Percentiles rank a stretch among this genome's conserved stretches.
Evolutionary conservation across 2,113 vertebrate genomes (phyloP).

Genomic region (Galbula dea): DNA sequence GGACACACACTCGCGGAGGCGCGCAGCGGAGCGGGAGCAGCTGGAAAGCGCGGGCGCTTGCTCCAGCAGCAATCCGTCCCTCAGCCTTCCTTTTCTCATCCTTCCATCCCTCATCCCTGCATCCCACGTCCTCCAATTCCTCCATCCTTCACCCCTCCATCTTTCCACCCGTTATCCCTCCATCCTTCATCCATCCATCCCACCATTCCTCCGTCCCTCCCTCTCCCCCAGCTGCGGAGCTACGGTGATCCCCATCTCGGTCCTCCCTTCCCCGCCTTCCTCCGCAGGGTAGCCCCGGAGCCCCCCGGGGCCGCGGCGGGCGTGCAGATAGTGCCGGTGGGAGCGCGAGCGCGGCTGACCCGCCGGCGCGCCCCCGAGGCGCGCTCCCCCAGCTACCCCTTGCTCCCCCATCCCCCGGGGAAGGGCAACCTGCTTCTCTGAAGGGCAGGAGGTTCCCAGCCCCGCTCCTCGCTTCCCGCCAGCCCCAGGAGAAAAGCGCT

Average conservation of each 20-base stretch:
- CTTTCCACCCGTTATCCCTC: background rate
- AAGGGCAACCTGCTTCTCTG: background rate
- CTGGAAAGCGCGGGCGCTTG: background rate
- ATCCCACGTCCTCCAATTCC: background rate
- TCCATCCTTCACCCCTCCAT: background rate
- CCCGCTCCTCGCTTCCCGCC: background rate
- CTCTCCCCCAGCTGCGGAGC: background rate
- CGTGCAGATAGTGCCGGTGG: background rate
- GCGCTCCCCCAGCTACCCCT: background rate
- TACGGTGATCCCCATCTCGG: background rate
- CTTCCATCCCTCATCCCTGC: background rate
- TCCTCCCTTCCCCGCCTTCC: background rate
- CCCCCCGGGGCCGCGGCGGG: background rate
- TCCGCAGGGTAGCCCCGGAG: background rate
- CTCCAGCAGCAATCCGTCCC: background rate
- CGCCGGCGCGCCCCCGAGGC: background rate
- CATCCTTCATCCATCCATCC: background rate
- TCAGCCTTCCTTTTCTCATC: background rate
- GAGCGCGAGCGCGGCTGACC: background rate
- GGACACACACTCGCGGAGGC: background rate
- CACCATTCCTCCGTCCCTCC: background rate
- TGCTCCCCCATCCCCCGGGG: too few species aligned
- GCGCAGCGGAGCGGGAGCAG: background rate
- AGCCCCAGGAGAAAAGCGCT: background rate
- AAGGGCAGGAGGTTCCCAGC: background rate